phyloP scores from a whole-genome alignment of 2,888 invertebrate genomes.

The Sesia apiformis region DNA sequence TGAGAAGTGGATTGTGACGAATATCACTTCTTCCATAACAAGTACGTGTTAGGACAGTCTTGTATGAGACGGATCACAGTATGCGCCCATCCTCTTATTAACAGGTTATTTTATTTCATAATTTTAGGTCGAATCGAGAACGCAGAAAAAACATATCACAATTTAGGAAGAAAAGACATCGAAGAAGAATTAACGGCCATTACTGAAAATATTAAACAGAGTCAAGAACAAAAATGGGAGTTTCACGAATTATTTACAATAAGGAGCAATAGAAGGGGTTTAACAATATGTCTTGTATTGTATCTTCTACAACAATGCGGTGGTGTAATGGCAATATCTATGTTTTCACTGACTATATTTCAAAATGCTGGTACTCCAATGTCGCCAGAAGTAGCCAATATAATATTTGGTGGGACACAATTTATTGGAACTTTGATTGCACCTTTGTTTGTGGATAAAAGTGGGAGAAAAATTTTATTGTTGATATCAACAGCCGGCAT shows the following conservation, averaged over 20 bases:
- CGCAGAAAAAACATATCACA: background rate
- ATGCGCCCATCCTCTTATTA: background rate
- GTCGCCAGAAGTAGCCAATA: background rate
- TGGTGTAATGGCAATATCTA: background rate
- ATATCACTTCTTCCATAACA: no score
- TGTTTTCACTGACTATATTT: background rate
- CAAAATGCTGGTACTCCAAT: background rate
- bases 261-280: background rate
- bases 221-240: background rate
- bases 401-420: background rate
- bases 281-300: background rate
- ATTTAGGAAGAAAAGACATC: slow-evolving; percentile 1
- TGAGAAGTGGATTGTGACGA: no score
- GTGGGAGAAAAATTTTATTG: background rate
- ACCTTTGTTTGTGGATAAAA: background rate
- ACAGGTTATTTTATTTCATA: background rate
- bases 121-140: background rate
- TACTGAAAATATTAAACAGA: background rate
- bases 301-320: background rate
- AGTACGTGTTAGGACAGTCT: background rate
- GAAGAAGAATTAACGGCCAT: slow-evolving; percentile 2
- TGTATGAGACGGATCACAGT: no score
- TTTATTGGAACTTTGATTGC: background rate
- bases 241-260: background rate
- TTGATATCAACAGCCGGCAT: background rate